A percentile compares a stretch with the other conserved stretches of the same genome.
Evolutionary conservation across 2,888 invertebrate genomes (phyloP).

Genomic region (Torymus tubicola): DNA sequence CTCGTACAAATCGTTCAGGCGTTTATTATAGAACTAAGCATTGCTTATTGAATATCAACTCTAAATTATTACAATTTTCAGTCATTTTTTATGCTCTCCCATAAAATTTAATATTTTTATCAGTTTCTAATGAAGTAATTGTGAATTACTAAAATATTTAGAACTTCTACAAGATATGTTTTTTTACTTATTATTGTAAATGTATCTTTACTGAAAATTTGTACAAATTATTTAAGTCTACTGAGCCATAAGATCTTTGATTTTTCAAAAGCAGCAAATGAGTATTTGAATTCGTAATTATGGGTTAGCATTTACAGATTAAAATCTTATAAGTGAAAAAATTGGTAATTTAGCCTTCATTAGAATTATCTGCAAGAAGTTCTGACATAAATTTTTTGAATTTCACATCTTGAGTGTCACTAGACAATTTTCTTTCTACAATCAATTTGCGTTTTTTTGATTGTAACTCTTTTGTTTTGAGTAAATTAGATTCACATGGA

Average conservation of each 20-base stretch:
- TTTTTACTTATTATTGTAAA: background rate
- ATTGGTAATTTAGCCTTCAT: slow-evolving; percentile 57
- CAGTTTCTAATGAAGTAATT: slow-evolving; percentile 15
- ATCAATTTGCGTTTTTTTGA: slow-evolving; percentile 74
- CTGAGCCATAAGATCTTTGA: slow-evolving; percentile 1
- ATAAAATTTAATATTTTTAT: slow-evolving; percentile 20
- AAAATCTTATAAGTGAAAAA: slow-evolving; percentile 27
- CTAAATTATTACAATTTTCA: slow-evolving; percentile 50
- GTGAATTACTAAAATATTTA: slow-evolving; percentile 37
- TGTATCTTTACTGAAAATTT: slow-evolving; percentile 7
- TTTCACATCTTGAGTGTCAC: slow-evolving; percentile 71
- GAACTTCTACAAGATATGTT: slow-evolving; percentile 38
- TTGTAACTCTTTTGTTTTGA: slow-evolving; percentile 60
- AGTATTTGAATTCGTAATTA: slow-evolving; percentile 29
- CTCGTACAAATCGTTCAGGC: slow-evolving; percentile 44
- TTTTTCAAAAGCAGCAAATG: slow-evolving; percentile 23
- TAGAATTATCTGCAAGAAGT: slow-evolving; percentile 62
- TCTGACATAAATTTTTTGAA: slow-evolving; percentile 74
- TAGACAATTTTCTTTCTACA: slow-evolving; percentile 71
- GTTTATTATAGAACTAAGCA: slow-evolving; percentile 48
- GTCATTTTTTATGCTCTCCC: slow-evolving; percentile 43
- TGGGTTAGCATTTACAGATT: slow-evolving; percentile 25
- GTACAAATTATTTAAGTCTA: slow-evolving; percentile 10
- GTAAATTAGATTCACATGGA: slow-evolving; percentile 63
- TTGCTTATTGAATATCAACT: slow-evolving; percentile 43